phyloP scores from a whole-genome alignment of 2,888 invertebrate genomes.

The Caenorhabditis parvicauda region DNA sequence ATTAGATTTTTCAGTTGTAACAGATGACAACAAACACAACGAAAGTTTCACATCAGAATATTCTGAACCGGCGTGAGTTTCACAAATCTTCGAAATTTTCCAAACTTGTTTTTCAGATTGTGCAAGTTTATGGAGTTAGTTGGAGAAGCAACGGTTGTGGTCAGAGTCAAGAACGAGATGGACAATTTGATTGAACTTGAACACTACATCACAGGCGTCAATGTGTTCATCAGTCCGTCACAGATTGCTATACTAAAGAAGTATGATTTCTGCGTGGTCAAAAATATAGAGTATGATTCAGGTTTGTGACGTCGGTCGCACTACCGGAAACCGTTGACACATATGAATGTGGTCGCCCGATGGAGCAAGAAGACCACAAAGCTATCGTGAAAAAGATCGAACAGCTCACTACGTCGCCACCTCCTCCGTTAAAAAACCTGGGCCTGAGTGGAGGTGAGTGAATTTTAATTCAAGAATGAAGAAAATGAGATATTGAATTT shows the following conservation, averaged over 20 bases:
- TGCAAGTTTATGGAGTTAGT: conserved; percentile 42
- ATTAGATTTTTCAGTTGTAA: background rate
- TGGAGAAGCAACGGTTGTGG: conserved; percentile 32
- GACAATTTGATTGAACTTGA: conserved; percentile 47
- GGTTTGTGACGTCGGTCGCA: conserved; percentile 5
- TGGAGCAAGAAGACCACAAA: conserved; percentile 36
- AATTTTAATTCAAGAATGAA: too few species aligned
- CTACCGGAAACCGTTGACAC: conserved; percentile 1
- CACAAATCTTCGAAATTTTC: too few species aligned
- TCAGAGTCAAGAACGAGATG: conserved; percentile 32
- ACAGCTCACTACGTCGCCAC: too few species aligned
- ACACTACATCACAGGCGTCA: conserved; percentile 30
- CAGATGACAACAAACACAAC: conserved; percentile 1
- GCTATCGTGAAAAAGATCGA: conserved; percentile 29
- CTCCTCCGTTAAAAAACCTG: too few species aligned
- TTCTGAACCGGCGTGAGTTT: conserved; percentile 16
- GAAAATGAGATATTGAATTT: too few species aligned
- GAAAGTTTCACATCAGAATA: conserved; percentile 16
- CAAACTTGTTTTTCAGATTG: too few species aligned
- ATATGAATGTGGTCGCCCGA: conserved; percentile 31
- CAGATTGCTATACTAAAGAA: conserved; percentile 39
- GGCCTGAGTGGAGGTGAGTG: too few species aligned
- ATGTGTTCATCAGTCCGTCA: conserved; percentile 38
- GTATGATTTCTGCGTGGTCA: conserved; percentile 8
- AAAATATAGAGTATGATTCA: too few species aligned